These are phyloP conservation scores for Chloromyia formosa DNA, from an alignment of 2,888 invertebrate genomes.

Conservation along the genomic window DNA sequence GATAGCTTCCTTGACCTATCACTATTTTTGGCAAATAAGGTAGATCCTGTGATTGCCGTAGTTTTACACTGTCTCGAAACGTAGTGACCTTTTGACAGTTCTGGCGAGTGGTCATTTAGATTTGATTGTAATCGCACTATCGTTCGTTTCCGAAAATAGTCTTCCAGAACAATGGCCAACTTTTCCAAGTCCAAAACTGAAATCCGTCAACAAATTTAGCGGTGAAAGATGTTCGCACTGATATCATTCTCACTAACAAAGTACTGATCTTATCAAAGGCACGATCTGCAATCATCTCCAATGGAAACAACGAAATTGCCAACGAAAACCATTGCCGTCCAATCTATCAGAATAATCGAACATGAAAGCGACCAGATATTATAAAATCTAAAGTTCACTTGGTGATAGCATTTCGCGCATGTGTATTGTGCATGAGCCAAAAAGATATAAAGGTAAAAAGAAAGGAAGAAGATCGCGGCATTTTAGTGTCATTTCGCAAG, in stretches of 20 bases:
- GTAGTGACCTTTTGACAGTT: no score
- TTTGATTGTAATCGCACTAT: not conserved
- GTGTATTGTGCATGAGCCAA: not conserved
- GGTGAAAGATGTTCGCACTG: conserved; percentile 9
- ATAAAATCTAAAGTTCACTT: conserved; percentile 18
- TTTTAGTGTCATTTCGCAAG: conserved; percentile 31
- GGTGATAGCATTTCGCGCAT: not conserved
- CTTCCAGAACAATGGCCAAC: not conserved
- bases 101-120: no score
- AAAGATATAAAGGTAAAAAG: not conserved
- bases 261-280: conserved; percentile 15
- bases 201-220: no score
- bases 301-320: conserved; percentile 3
- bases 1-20: no score
- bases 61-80: no score
- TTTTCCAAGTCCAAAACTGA: no score
- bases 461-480: conserved; percentile 23
- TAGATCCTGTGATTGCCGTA: no score
- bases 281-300: not conserved
- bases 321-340: not conserved
- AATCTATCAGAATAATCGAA: conserved; percentile 30
- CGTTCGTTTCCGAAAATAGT: not conserved
- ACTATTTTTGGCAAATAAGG: no score
- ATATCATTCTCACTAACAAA: conserved; percentile 19
- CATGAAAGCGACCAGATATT: conserved; percentile 31